Evolutionary conservation across 2,113 vertebrate genomes (phyloP).

Genomic region (Oncorhynchus kisutch): DNA sequence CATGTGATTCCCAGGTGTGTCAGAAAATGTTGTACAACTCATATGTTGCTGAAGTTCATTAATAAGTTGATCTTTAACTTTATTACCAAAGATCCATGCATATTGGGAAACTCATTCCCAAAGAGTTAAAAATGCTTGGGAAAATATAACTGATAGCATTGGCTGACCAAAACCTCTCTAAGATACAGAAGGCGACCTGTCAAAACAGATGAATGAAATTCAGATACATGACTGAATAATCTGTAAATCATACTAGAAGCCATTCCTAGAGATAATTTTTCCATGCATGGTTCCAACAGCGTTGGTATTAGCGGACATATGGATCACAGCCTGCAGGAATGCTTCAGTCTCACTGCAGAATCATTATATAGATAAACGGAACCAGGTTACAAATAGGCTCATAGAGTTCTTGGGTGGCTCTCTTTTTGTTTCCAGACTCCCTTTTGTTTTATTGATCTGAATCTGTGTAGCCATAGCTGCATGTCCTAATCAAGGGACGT

Average conservation of each 20-base stretch:
- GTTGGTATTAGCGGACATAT: constrained; percentile 58
- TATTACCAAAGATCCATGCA: too few relatives aligned
- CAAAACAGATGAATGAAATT: constrained; percentile 41
- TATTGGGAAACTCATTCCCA: too few relatives aligned
- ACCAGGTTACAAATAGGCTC: constrained; percentile 72
- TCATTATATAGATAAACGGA: constrained; percentile 72
- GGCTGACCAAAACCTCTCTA: not conserved
- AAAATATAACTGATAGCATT: not conserved
- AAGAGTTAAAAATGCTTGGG: not conserved
- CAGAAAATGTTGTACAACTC: too few relatives aligned
- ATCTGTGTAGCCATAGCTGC: constrained; percentile 46
- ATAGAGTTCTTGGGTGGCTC: constrained; percentile 66
- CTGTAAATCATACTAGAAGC: constrained; percentile 44
- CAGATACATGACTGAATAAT: constrained; percentile 49
- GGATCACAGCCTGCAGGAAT: constrained; percentile 67
- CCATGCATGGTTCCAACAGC: constrained; percentile 47
- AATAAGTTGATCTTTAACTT: too few relatives aligned
- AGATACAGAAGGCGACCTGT: constrained; percentile 15
- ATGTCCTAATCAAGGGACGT: constrained; percentile 49
- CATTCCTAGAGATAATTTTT: constrained; percentile 47
- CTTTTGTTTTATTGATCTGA: constrained; percentile 76
- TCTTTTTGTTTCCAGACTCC: constrained; percentile 67
- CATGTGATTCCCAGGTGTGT: too few relatives aligned
- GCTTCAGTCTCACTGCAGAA: constrained; percentile 57
- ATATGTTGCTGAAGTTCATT: too few relatives aligned